Base-by-base conservation (phyloP, 1,140 invertebrate species). In the Dolichoris vasculosae region DNA sequence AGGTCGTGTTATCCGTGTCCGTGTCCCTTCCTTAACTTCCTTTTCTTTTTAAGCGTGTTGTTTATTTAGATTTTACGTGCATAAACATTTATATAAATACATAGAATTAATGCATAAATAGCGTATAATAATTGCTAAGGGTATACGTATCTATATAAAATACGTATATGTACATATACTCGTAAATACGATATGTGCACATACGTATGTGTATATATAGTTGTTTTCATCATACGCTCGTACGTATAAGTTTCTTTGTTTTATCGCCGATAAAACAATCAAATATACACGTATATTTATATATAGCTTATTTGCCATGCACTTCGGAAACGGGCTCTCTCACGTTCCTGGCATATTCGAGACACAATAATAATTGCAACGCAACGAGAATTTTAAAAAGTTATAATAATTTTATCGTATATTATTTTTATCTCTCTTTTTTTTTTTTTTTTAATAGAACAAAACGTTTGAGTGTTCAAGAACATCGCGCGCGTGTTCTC, bases 241-340 rank as follows among this genome's bases (percentile, higher is more conserved):
- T n/a, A n/a, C n/a, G n/a, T n/a, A n/a, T n/a, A n/a, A n/a, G n/a
- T n/a, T n/a, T n/a, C n/a, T n/a, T n/a, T n/a, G n/a, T n/a, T n/a
- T n/a, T n/a, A n/a, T n/a, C n/a, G n/a, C n/a, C n/a, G n/a, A n/a
- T n/a, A n/a, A n/a, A n/a, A n/a, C n/a, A n/a, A n/a, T n/a, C n/a
- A n/a, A n/a, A n/a, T n/a, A 43, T 7, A 46, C 35, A 38, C 76
- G 63, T 75, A 86, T 64, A 51, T 82, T 32, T 30, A 48, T 78
- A 84, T 64, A 75, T 85, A 73, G 82, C 55, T 83, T 83, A 87
- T 83, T 84, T 81, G 51, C 86, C 78, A 87, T 73, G 30, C 82
- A 86, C 82, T 75, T 84, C 79, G 85, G 59, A 86, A 85, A 83
- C 48, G 78, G 71, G 84, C 82, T 87, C 83, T 84, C 82, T 51